phyloP scores from a whole-genome alignment of 2,797 vertebrate genomes.

The Malacoraja senta region DNA sequence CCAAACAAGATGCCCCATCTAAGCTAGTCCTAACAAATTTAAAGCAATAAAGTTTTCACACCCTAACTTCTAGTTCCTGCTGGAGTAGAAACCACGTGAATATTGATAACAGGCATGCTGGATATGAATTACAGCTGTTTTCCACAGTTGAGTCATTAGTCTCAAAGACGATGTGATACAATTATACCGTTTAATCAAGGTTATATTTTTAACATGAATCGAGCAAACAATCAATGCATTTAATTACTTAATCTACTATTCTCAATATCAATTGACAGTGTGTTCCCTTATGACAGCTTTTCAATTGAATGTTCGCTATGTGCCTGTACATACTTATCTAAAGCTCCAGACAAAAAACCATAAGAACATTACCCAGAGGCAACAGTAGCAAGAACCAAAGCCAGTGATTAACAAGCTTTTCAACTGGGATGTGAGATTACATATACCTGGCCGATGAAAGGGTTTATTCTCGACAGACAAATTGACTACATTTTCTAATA shows the following conservation, averaged over 20 bases:
- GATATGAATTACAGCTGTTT: not conserved
- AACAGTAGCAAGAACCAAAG: not conserved
- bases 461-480: not conserved
- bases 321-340: not conserved
- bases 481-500: not conserved
- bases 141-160: not conserved
- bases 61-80: not conserved
- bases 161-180: not conserved
- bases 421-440: not conserved
- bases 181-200: not conserved
- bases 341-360: not conserved
- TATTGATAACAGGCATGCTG: not conserved
- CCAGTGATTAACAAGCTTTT: not conserved
- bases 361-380: not conserved
- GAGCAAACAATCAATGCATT: not conserved
- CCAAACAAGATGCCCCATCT: too few species aligned
- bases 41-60: not conserved
- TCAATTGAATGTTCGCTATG: not conserved
- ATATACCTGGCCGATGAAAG: too few species aligned
- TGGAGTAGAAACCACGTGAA: not conserved
- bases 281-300: not conserved
- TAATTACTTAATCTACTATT: conserved; percentile 13
- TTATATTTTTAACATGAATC: not conserved
- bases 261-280: not conserved
- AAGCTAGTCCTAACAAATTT: not conserved